A percentile compares a stretch with the other conserved stretches of the same genome.
Conservation (phyloP, 2,888 invertebrate species). For the Lymantria monacha region DNA sequence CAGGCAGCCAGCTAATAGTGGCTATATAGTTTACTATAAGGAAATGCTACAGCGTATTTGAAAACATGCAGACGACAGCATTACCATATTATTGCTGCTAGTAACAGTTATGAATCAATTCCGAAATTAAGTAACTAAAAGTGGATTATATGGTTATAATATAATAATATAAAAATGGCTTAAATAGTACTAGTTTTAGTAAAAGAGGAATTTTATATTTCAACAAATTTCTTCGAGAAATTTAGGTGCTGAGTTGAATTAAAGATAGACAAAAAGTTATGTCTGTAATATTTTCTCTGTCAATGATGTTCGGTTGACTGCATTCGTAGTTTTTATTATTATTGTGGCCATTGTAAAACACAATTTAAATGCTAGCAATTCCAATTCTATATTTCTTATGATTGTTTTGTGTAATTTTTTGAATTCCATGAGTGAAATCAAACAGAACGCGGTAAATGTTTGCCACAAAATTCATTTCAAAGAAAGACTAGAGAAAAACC, state of each 20-base stretch:
- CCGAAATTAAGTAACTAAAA: no score
- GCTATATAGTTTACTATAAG: no score
- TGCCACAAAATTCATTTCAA: conserved; percentile 6
- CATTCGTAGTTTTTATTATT: conserved; percentile 55
- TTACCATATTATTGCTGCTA: no score
- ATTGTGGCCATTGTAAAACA: conserved; percentile 47
- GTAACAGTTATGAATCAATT: no score
- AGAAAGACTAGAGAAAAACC: not conserved
- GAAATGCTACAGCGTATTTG: no score
- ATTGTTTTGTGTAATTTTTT: conserved; percentile 34
- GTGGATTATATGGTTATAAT: no score
- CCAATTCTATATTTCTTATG: conserved; percentile 38
- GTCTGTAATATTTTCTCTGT: conserved; percentile 52
- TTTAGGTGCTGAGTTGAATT: conserved; percentile 45
- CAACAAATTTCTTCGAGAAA: no score
- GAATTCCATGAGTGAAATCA: conserved; percentile 28
- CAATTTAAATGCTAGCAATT: conserved; percentile 45
- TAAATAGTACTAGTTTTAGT: no score
- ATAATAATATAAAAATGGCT: no score
- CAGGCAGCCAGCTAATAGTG: no score
- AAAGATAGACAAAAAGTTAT: conserved; percentile 59
- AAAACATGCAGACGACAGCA: no score
- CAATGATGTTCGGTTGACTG: conserved; percentile 60
- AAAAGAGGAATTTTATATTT: no score
- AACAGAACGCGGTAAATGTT: conserved; percentile 24